Conservation (phyloP, 2,113 vertebrate species). For the Epinephelus lanceolatus region DNA sequence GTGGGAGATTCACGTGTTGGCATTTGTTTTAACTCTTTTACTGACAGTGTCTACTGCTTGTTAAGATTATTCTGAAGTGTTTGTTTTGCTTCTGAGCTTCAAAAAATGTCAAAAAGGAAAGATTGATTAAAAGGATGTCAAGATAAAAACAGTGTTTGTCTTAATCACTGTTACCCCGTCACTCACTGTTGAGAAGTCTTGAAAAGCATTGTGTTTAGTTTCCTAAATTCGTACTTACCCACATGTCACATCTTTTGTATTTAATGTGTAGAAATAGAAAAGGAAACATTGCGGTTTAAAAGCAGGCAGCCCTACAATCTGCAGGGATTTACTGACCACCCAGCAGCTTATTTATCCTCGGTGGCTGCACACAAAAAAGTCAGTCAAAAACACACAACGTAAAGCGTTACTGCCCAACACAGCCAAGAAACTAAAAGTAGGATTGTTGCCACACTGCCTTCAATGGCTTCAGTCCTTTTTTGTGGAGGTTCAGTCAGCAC, state of each 20-base stretch:
- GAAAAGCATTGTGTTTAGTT: not conserved
- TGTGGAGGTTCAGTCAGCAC: too few species aligned
- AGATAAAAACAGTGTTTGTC: conserved; percentile 2
- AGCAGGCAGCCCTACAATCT: not conserved
- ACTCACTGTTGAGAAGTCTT: not conserved
- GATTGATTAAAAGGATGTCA: conserved; percentile 46
- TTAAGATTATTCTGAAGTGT: not conserved
- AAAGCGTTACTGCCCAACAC: not conserved
- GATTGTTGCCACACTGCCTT: not conserved
- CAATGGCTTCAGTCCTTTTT: too few species aligned
- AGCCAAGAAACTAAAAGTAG: not conserved
- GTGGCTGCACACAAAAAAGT: not conserved
- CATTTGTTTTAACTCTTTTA: conserved; percentile 2
- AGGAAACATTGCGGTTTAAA: not conserved
- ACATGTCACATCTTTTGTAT: not conserved
- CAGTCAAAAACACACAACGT: not conserved
- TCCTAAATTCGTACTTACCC: not conserved
- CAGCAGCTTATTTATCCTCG: too few species aligned
- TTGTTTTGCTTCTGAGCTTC: conserved; percentile 7
- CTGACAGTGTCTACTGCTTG: not conserved
- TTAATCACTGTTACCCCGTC: conserved; percentile 4
- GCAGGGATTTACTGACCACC: not conserved
- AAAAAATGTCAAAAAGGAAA: conserved; percentile 20
- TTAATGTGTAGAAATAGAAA: not conserved
- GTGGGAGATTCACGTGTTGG: not conserved